These are phyloP conservation scores for Ceratina japonica DNA, from an alignment of 1,140 invertebrate genomes.

Conservation along the genomic window DNA sequence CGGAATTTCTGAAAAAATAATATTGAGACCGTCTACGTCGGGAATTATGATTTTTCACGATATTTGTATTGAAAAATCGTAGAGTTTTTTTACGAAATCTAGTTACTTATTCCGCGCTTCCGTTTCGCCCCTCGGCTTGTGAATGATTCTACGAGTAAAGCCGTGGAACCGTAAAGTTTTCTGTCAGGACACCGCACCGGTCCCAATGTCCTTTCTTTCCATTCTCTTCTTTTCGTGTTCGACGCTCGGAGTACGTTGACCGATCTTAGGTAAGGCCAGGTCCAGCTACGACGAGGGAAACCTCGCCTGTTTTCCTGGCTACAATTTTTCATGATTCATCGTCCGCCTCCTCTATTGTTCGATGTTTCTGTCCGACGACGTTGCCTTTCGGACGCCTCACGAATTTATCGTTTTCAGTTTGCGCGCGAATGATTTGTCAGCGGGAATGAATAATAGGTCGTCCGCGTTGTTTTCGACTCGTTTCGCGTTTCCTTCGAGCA, in stretches of 20 bases:
- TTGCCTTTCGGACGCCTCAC: neutral
- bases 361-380: neutral
- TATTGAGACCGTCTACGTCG: no score
- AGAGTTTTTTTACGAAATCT: no score
- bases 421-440: conserved; percentile 18
- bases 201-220: conserved; percentile 4
- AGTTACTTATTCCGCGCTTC: no score
- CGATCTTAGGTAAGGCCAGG: conserved; percentile 12
- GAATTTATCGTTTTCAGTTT: conserved; percentile 8
- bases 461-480: no score
- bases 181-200: neutral
- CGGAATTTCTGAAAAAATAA: no score
- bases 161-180: conserved; percentile 27
- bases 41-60: no score
- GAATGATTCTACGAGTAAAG: neutral
- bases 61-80: no score
- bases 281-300: neutral
- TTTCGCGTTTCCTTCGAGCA: neutral
- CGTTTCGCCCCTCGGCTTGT: no score
- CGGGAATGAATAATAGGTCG: neutral
- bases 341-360: conserved; percentile 4
- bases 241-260: conserved; percentile 2
- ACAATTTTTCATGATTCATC: conserved; percentile 37
- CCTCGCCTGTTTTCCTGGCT: conserved; percentile 1
- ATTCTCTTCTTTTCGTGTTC: conserved; percentile 6